Conservation (phyloP, 2,888 invertebrate genomes). For the Mythimna impura region DNA sequence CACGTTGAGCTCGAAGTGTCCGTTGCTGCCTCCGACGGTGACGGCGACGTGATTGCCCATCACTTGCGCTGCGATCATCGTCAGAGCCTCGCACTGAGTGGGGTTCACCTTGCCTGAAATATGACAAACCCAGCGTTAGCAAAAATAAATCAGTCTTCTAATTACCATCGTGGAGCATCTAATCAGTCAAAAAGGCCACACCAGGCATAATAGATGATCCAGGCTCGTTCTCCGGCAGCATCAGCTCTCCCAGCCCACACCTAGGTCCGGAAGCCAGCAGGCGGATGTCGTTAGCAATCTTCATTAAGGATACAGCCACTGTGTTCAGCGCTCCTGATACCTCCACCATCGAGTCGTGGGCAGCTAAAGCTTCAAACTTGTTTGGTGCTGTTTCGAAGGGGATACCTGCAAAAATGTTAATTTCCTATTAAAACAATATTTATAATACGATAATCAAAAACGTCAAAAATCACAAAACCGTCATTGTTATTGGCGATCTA, state of each 20-base stretch:
- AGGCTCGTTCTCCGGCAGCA: constrained; percentile 99
- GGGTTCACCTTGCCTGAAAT: constrained; percentile 98
- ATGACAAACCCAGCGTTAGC: neutral
- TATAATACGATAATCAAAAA: neutral
- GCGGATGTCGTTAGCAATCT: constrained; percentile 97
- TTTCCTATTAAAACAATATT: neutral
- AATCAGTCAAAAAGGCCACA: constrained; percentile 63
- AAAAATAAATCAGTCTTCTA: neutral
- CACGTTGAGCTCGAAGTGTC: constrained; percentile 99
- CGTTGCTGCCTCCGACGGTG: constrained; percentile 97
- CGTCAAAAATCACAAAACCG: too few species aligned
- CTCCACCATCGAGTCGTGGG: constrained; percentile 98
- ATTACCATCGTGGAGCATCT: neutral
- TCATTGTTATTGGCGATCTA: too few species aligned
- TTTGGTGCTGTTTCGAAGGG: constrained; percentile 98
- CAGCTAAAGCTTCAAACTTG: constrained; percentile 98
- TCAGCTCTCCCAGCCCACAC: constrained; percentile 98
- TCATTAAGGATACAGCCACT: constrained; percentile 97
- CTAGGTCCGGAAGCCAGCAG: constrained; percentile 98
- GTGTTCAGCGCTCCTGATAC: constrained; percentile 98
- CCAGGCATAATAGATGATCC: constrained; percentile 99
- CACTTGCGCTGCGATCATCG: constrained; percentile 98
- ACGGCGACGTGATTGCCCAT: constrained; percentile 99
- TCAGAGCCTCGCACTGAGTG: constrained; percentile 99
- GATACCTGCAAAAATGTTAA: constrained; percentile 84